Conservation (phyloP, 2,888 invertebrate species). For the Agrotis ipsilon region DNA sequence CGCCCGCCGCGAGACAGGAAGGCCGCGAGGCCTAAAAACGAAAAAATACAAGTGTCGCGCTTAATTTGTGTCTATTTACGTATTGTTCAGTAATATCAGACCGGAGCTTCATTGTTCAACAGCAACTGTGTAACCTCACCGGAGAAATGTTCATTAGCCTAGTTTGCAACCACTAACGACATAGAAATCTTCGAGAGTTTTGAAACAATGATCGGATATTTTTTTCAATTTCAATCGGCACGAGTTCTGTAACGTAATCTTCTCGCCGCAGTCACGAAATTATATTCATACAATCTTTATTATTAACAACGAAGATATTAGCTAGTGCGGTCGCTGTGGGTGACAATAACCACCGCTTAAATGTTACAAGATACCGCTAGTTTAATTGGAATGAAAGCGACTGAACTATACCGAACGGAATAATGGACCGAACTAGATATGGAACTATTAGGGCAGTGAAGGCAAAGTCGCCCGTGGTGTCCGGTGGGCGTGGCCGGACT, state of each 20-base stretch:
- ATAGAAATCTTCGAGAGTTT: slow-evolving; percentile 75
- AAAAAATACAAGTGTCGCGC: slow-evolving; percentile 81
- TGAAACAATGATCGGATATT: slow-evolving; percentile 78
- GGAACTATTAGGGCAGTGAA: slow-evolving; percentile 74
- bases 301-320: slow-evolving; percentile 58
- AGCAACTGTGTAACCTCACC: slow-evolving; percentile 65
- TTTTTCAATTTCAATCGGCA: slow-evolving; percentile 80
- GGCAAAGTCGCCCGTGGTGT: slow-evolving; percentile 73
- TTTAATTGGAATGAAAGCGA: slow-evolving; percentile 71
- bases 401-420: slow-evolving; percentile 63
- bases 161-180: slow-evolving; percentile 71
- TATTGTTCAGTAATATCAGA: slow-evolving; percentile 68
- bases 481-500: slow-evolving; percentile 78
- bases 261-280: slow-evolving; percentile 75
- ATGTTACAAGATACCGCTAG: slow-evolving; percentile 59
- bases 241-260: slow-evolving; percentile 77
- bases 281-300: slow-evolving; percentile 61
- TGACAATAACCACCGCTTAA: slow-evolving; percentile 49
- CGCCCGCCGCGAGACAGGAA: slow-evolving; percentile 84
- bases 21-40: slow-evolving; percentile 86
- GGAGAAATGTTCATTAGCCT: slow-evolving; percentile 76
- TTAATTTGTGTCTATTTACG: slow-evolving; percentile 66
- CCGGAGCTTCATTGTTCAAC: slow-evolving; percentile 65
- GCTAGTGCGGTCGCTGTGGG: slow-evolving; percentile 54
- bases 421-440: slow-evolving; percentile 69